phyloP scores from a whole-genome alignment of 2,888 invertebrate genomes.

The Smittia aterrima region DNA sequence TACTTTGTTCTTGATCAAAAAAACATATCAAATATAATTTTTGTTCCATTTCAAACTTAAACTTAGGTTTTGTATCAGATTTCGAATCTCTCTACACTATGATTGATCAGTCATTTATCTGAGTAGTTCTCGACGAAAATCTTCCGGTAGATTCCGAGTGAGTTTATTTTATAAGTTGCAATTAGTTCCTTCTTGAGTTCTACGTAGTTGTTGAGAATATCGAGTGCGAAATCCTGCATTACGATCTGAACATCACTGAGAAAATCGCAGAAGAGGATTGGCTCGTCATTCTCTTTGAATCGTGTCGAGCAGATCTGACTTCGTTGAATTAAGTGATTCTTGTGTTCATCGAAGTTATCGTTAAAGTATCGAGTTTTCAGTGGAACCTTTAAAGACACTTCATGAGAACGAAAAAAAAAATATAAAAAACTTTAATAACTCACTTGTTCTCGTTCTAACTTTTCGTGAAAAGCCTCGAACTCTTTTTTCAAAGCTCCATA shows the following conservation, averaged over 20 bases:
- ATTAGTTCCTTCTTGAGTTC: slow-evolving; percentile 39
- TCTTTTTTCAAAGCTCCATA: slow-evolving; percentile 40
- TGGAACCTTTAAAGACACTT: slow-evolving; percentile 47
- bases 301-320: slow-evolving; percentile 53
- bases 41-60: background rate
- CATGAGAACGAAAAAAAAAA: too few relatives aligned
- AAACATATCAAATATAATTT: background rate
- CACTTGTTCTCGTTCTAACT: slow-evolving; percentile 42
- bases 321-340: slow-evolving; percentile 49
- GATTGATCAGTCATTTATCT: slow-evolving; percentile 26
- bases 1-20: background rate
- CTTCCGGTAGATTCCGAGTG: slow-evolving; percentile 38
- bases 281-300: slow-evolving; percentile 50
- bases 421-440: too few relatives aligned
- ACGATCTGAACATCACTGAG: slow-evolving; percentile 53
- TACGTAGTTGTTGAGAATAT: slow-evolving; percentile 43
- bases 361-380: slow-evolving; percentile 50
- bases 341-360: slow-evolving; percentile 46
- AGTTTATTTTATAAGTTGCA: slow-evolving; percentile 39
- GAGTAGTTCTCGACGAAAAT: slow-evolving; percentile 41
- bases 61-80: background rate
- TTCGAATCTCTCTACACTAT: background rate
- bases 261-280: slow-evolving; percentile 53
- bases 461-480: slow-evolving; percentile 42
- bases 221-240: slow-evolving; percentile 51